A percentile compares a stretch with the other conserved stretches of the same genome.
Conservation (phyloP, 2,113 vertebrate species). For the Coracopsis vasa region DNA sequence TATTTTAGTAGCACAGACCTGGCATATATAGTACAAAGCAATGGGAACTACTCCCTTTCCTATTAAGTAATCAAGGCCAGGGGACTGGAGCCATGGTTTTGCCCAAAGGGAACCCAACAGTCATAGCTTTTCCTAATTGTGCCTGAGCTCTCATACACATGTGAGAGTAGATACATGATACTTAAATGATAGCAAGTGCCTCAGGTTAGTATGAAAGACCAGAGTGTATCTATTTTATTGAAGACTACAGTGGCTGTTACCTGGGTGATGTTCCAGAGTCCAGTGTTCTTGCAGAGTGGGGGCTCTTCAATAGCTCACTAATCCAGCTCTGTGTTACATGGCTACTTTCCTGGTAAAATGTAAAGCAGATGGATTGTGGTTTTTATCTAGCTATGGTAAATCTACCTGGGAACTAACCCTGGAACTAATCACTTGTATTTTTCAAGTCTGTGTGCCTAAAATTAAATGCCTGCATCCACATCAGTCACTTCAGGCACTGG, state of each 20-base stretch:
- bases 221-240: background rate
- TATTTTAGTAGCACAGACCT: background rate
- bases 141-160: background rate
- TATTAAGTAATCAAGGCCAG: background rate
- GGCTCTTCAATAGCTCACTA: background rate
- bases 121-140: background rate
- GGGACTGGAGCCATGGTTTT: background rate
- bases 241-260: background rate
- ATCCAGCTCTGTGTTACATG: background rate
- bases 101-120: background rate
- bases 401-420: background rate
- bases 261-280: background rate
- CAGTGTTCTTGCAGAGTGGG: background rate
- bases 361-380: background rate
- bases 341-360: background rate
- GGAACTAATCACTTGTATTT: slow-evolving; percentile 43
- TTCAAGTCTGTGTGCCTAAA: slow-evolving; percentile 6
- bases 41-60: background rate
- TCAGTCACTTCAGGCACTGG: background rate
- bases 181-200: background rate
- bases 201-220: background rate
- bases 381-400: background rate
- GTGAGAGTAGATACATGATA: background rate
- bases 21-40: background rate
- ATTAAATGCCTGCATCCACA: background rate